Conservation (phyloP, 2,888 invertebrate genomes). For the Bursaphelenchus okinawaensis region DNA sequence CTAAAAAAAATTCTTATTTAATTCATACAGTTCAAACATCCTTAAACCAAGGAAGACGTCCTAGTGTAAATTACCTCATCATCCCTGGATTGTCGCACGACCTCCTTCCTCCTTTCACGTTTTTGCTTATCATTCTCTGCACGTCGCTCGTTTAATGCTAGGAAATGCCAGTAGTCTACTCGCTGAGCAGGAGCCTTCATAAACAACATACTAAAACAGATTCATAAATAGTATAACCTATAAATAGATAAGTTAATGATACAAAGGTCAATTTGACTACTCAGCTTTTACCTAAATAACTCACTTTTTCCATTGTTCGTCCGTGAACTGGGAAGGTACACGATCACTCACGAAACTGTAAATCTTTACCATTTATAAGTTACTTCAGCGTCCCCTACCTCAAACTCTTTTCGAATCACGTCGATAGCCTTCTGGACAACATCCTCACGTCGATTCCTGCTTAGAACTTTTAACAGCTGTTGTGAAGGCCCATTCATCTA, state of each 20-base stretch:
- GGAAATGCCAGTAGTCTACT: constrained; percentile 31
- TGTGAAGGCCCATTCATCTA: background rate
- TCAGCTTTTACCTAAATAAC: no score
- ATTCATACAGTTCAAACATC: no score
- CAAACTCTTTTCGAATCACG: constrained; percentile 21
- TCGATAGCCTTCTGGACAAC: constrained; percentile 12
- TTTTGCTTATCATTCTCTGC: constrained; percentile 18
- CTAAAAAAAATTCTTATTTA: constrained; percentile 2
- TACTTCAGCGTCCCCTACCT: constrained; percentile 13
- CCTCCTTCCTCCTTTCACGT: background rate
- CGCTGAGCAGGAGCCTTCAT: constrained; percentile 16
- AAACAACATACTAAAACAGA: no score
- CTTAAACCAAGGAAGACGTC: no score
- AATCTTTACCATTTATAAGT: constrained; percentile 24
- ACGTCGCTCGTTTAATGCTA: constrained; percentile 29
- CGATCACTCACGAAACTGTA: constrained; percentile 36
- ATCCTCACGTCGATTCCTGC: background rate
- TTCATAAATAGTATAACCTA: constrained; percentile 22
- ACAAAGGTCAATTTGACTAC: no score
- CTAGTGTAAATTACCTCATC: no score
- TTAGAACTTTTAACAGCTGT: background rate
- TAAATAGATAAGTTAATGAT: background rate
- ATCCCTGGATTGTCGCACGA: background rate
- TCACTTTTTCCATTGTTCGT: constrained; percentile 31
- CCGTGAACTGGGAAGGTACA: constrained; percentile 26